phyloP scores from a whole-genome alignment of 2,888 invertebrate genomes.

The Hirtodrosophila cameraria region DNA sequence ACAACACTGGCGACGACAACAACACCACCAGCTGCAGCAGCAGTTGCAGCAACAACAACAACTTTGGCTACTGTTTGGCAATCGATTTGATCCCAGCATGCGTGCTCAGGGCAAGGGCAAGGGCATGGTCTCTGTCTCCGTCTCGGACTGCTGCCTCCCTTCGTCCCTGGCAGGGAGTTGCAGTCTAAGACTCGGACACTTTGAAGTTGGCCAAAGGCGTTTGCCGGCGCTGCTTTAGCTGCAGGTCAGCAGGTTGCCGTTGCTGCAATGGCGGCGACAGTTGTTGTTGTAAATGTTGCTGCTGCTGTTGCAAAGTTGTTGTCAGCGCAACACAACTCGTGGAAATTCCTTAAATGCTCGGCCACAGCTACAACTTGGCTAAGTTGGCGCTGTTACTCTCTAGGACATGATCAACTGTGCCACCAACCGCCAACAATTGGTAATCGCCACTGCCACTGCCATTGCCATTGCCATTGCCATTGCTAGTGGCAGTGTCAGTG shows the following conservation, averaged over 20 bases:
- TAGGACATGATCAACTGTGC: conserved; percentile 57
- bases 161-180: neutral
- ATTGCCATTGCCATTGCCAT: conserved; percentile 3
- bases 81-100: conserved; percentile 62
- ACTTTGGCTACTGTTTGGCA: conserved; percentile 70
- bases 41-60: conserved; percentile 19
- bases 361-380: conserved; percentile 33
- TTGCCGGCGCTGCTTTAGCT: conserved; percentile 26
- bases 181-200: conserved; percentile 42
- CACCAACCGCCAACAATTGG: conserved; percentile 42
- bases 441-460: conserved; percentile 9
- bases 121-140: conserved; percentile 43
- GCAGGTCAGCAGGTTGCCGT: conserved; percentile 77
- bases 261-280: conserved; percentile 37
- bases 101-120: conserved; percentile 45
- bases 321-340: conserved; percentile 74
- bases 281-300: conserved; percentile 29
- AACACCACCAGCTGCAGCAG: neutral
- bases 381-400: conserved; percentile 37
- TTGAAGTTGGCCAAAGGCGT: conserved; percentile 61
- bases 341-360: conserved; percentile 80
- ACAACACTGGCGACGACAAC: conserved; percentile 2
- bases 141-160: conserved; percentile 1
- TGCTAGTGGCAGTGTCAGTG: conserved; percentile 11
- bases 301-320: conserved; percentile 40